Evolutionary conservation across 2,797 vertebrate genomes (phyloP).

Genomic region (Centropyge bicolor): DNA sequence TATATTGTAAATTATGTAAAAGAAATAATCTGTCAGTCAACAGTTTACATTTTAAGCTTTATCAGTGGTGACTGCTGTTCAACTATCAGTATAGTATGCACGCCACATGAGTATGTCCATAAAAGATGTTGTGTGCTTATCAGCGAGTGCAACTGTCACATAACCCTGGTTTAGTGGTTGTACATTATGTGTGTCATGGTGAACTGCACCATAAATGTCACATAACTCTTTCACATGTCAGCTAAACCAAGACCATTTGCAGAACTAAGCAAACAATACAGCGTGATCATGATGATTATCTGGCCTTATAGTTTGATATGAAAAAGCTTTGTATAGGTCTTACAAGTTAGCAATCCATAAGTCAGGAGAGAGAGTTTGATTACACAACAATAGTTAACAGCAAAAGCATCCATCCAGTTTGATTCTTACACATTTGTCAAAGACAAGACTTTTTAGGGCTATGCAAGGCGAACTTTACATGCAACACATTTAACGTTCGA

Average conservation of each 20-base stretch:
- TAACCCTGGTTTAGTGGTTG: slow-evolving; percentile 5
- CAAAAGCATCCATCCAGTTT: slow-evolving; percentile 24
- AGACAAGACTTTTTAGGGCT: not conserved
- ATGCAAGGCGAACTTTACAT: slow-evolving; percentile 16
- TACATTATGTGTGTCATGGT: not conserved
- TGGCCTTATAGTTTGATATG: not conserved
- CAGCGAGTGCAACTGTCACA: slow-evolving; percentile 18
- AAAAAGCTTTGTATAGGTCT: not conserved
- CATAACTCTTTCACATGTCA: not conserved
- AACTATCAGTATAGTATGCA: too few species aligned
- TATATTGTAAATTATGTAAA: not conserved
- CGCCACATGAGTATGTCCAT: not conserved
- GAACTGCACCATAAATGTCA: slow-evolving; percentile 25
- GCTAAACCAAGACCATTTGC: not conserved
- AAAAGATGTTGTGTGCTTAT: slow-evolving; percentile 11
- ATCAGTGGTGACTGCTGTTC: not conserved
- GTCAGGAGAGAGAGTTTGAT: slow-evolving; percentile 4
- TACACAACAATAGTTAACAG: slow-evolving; percentile 31
- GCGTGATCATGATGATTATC: not conserved
- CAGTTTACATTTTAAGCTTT: not conserved
- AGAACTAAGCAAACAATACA: not conserved
- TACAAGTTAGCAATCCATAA: slow-evolving; percentile 5
- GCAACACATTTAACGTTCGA: not conserved
- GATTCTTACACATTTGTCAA: slow-evolving; percentile 11
- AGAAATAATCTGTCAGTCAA: not conserved